Evolutionary conservation across 1,140 invertebrate species (phyloP).

Genomic region (Aleiodes sp.): DNA sequence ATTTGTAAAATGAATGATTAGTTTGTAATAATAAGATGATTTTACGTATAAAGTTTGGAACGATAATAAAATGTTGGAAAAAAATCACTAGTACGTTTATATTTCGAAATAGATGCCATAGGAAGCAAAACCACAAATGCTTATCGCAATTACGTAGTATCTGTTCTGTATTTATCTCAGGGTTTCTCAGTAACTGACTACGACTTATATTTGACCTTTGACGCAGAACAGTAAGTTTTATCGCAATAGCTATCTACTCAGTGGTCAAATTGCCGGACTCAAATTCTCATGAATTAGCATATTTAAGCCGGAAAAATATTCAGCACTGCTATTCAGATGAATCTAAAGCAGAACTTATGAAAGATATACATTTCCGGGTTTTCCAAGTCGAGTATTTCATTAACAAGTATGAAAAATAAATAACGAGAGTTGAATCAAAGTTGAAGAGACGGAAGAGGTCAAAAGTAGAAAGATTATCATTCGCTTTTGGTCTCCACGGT

Average conservation of each 20-base stretch:
- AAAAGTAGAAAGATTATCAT: neutral
- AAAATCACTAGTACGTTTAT: no score
- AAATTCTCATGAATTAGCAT: conserved; percentile 9
- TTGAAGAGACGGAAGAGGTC: no score
- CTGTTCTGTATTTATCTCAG: conserved; percentile 6
- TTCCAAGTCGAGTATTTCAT: no score
- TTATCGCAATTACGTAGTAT: neutral
- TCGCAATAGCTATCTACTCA: conserved; percentile 18
- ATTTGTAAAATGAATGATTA: no score
- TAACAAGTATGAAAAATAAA: no score
- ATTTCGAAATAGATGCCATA: neutral
- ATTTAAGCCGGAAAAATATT: conserved; percentile 3
- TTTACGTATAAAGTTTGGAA: no score
- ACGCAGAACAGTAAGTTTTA: conserved; percentile 2
- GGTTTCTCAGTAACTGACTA: neutral
- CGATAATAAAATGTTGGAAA: no score
- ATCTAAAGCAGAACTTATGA: no score
- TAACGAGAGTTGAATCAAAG: no score
- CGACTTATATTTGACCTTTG: conserved; percentile 18
- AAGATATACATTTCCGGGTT: no score
- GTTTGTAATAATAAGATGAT: no score
- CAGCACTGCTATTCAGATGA: neutral
- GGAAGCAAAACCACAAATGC: neutral
- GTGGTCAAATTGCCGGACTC: conserved; percentile 22
- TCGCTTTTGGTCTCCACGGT: neutral